Percentiles rank a stretch among this genome's conserved stretches.
These are phyloP conservation scores for Thamnophis sirtalis DNA, from an alignment of 2,113 vertebrate species.

Conservation along the genomic window DNA sequence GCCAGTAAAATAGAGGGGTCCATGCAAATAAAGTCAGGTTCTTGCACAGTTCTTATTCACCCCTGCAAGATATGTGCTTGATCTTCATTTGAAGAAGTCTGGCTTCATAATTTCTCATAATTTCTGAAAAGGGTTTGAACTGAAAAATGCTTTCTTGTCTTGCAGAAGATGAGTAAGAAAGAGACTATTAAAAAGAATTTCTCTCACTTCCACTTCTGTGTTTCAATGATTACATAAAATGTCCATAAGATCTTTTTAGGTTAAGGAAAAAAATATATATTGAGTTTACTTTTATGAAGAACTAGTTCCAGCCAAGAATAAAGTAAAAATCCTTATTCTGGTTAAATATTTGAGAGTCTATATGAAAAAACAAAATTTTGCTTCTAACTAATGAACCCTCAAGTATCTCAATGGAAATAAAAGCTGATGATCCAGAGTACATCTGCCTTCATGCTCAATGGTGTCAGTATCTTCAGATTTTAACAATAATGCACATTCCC, in stretches of 20 bases:
- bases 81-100: neutral
- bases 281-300: slow-evolving; percentile 43
- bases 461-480: slow-evolving; percentile 56
- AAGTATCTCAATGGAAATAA: slow-evolving; percentile 56
- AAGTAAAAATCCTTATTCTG: slow-evolving; percentile 50
- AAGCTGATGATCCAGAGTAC: slow-evolving; percentile 66
- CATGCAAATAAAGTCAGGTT: neutral
- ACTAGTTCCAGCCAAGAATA: slow-evolving; percentile 25
- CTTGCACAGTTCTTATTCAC: neutral
- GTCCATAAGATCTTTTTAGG: slow-evolving; percentile 53
- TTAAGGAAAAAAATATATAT: slow-evolving; percentile 39
- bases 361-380: slow-evolving; percentile 48
- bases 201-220: neutral
- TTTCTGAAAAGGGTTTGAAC: slow-evolving; percentile 38
- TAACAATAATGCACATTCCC: slow-evolving; percentile 55
- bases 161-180: slow-evolving; percentile 40
- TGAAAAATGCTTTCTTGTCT: slow-evolving; percentile 22
- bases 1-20: neutral
- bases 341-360: slow-evolving; percentile 46
- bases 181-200: slow-evolving; percentile 42
- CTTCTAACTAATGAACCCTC: slow-evolving; percentile 63
- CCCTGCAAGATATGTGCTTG: neutral
- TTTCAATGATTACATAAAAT: slow-evolving; percentile 41
- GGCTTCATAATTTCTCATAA: slow-evolving; percentile 29
- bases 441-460: slow-evolving; percentile 60